A percentile compares a stretch with the other conserved stretches of the same genome.
phyloP scores from a whole-genome alignment of 2,888 invertebrate species.

The Pollenia griseotomentosa region DNA sequence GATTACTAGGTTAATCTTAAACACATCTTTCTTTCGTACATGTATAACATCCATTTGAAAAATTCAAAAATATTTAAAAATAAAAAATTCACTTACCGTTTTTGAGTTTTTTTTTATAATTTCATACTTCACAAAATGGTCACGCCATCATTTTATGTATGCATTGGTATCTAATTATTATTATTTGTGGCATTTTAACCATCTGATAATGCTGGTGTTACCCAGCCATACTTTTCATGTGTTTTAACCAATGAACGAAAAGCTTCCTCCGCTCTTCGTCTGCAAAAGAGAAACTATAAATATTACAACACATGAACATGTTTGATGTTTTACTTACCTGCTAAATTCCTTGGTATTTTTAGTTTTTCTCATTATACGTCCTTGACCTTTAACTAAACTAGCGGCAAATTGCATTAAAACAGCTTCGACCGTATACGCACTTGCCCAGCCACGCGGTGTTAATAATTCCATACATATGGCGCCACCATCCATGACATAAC shows the following conservation, averaged over 20 bases:
- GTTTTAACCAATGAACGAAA: slow-evolving; percentile 94
- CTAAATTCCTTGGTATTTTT: slow-evolving; percentile 92
- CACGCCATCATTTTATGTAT: slow-evolving; percentile 7
- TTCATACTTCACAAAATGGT: slow-evolving; percentile 19
- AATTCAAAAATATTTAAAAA: background rate
- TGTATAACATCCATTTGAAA: background rate
- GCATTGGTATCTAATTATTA: background rate
- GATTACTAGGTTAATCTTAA: no score
- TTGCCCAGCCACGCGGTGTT: slow-evolving; percentile 94
- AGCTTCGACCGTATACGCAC: slow-evolving; percentile 94
- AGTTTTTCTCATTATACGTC: slow-evolving; percentile 91
- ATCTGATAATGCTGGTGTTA: slow-evolving; percentile 93
- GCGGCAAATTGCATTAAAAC: slow-evolving; percentile 95
- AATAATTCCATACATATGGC: slow-evolving; percentile 95
- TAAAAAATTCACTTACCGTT: slow-evolving; percentile 13
- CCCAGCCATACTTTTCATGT: slow-evolving; percentile 96
- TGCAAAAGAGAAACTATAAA: slow-evolving; percentile 74
- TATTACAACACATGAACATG: background rate
- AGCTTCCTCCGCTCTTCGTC: slow-evolving; percentile 93
- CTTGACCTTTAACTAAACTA: slow-evolving; percentile 94
- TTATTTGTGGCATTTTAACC: slow-evolving; percentile 86
- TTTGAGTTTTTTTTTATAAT: background rate
- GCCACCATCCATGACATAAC: slow-evolving; percentile 95
- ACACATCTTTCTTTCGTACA: no score
- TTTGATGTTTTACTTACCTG: slow-evolving; percentile 79